Evolutionary conservation across 2,888 invertebrate genomes (phyloP).

Genomic region (Lamellibrachia columna): DNA sequence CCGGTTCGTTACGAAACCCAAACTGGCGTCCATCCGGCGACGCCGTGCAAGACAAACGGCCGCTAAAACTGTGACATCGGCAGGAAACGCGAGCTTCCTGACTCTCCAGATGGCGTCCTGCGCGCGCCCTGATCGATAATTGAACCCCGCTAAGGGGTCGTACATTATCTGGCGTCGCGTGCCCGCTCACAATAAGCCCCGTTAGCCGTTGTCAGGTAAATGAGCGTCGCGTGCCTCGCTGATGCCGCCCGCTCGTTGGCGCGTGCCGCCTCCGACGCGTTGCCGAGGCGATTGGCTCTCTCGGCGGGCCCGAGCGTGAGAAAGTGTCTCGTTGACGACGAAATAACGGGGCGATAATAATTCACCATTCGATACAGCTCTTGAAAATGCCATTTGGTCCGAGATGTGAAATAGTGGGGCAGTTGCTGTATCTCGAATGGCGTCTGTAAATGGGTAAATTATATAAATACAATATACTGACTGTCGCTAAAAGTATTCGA

Average conservation of each 20-base stretch:
- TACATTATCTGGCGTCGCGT: background rate
- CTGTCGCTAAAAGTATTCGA: no score
- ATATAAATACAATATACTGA: no score
- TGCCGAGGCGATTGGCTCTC: background rate
- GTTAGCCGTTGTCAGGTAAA: background rate
- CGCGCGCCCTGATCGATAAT: background rate
- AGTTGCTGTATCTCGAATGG: no score
- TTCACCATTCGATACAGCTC: background rate
- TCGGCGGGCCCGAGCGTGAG: background rate
- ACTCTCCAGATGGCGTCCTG: slow-evolving; percentile 7
- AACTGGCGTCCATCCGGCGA: background rate
- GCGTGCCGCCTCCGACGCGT: background rate
- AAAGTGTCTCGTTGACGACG: background rate
- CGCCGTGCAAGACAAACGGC: background rate
- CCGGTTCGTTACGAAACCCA: background rate
- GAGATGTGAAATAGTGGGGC: background rate
- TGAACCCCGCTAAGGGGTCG: background rate
- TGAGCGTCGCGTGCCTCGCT: background rate
- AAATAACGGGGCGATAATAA: background rate
- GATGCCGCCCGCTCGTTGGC: background rate
- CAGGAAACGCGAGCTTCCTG: background rate
- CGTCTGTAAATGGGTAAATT: no score
- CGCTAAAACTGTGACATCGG: background rate
- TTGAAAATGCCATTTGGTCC: background rate
- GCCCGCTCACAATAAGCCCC: background rate